Evolutionary conservation across 2,888 invertebrate genomes (phyloP).

Genomic region (Cheilosia scutellata): DNA sequence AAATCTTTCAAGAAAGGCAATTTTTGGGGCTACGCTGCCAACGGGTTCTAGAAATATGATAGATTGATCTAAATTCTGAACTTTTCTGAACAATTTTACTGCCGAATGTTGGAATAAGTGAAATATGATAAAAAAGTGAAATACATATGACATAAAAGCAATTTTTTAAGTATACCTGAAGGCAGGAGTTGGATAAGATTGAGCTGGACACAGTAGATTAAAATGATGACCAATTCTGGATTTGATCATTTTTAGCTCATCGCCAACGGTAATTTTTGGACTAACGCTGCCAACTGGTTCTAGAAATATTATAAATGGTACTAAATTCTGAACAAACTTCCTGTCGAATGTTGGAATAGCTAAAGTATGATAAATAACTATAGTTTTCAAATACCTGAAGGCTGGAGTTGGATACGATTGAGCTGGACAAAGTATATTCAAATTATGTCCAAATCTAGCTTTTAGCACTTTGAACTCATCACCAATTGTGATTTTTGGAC

Average conservation of each 20-base stretch:
- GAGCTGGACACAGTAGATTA: constrained; percentile 87
- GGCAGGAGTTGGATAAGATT: constrained; percentile 89
- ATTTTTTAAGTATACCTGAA: too few species aligned
- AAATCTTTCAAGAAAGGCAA: constrained; percentile 84
- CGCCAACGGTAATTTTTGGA: constrained; percentile 87
- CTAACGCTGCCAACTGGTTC: constrained; percentile 87
- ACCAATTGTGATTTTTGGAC: constrained; percentile 87
- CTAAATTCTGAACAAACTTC: not conserved
- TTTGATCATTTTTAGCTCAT: constrained; percentile 83
- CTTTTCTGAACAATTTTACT: not conserved
- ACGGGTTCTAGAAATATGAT: constrained; percentile 84
- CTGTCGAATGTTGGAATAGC: constrained; percentile 68
- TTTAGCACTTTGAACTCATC: constrained; percentile 84
- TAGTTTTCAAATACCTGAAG: constrained; percentile 86
- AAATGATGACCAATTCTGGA: constrained; percentile 83
- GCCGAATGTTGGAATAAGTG: constrained; percentile 73
- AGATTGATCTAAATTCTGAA: not conserved
- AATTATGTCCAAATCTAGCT: constrained; percentile 82
- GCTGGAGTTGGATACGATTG: constrained; percentile 89
- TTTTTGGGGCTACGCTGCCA: constrained; percentile 87
- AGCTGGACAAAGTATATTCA: constrained; percentile 87
- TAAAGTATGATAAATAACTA: not conserved
- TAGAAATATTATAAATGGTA: constrained; percentile 70
- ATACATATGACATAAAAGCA: too few species aligned
- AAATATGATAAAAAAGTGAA: too few species aligned